These are phyloP conservation scores for Apodemia hepburni DNA, from an alignment of 2,888 invertebrate species.

Conservation along the genomic window DNA sequence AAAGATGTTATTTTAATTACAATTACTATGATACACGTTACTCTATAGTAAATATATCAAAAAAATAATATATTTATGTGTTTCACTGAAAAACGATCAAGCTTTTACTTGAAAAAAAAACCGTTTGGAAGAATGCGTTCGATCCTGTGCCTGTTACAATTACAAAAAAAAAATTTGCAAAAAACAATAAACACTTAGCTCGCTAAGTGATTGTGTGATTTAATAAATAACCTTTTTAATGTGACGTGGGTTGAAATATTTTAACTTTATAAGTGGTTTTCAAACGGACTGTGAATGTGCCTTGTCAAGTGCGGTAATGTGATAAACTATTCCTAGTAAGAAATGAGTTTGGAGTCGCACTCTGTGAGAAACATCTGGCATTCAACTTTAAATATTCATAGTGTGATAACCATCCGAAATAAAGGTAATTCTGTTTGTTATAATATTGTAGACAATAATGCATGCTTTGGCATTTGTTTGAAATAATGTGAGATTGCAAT, in stretches of 20 bases:
- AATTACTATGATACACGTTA: too few relatives aligned
- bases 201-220: too few relatives aligned
- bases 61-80: neutral
- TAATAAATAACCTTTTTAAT: too few relatives aligned
- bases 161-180: neutral
- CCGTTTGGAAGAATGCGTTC: neutral
- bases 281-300: neutral
- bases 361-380: neutral
- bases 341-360: neutral
- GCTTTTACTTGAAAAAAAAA: neutral
- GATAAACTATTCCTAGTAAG: neutral
- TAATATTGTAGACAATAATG: too few relatives aligned
- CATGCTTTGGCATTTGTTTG: too few relatives aligned
- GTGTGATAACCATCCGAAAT: neutral
- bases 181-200: neutral
- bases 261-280: neutral
- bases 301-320: neutral
- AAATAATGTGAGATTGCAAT: too few relatives aligned
- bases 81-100: neutral
- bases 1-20: too few relatives aligned
- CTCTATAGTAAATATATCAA: too few relatives aligned
- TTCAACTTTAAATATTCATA: neutral
- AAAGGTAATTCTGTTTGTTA: neutral
- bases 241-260: too few relatives aligned
- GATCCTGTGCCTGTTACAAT: neutral